Base-by-base conservation (phyloP, 2,113 vertebrate genomes). In the Oplegnathus fasciatus region DNA sequence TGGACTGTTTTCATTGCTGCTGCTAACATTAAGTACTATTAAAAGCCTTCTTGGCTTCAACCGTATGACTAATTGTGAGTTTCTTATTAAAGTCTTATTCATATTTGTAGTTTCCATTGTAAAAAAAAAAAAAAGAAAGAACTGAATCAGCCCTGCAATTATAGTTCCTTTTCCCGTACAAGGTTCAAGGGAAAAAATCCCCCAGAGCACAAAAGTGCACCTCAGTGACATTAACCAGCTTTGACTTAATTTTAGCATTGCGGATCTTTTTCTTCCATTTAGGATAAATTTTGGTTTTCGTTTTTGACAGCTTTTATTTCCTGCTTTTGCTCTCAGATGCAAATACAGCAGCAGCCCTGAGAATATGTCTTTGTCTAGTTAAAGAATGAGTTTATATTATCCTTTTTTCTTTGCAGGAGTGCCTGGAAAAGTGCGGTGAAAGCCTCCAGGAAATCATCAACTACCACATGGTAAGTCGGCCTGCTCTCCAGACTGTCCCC, bases 401-500 rank as follows among this genome's bases (percentile, higher is more conserved):
- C 10, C 61, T 89, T 17, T 91, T 87, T 86, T 91, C 30, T 78
- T 89, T 87, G 66, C 90, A 99, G 98, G 98, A 98, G 89, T 99
- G 97, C 84, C 94, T 99, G 88, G 97, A 99, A 89, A 97, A 99
- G 86, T 99, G 98, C 8, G 96, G 98, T 20, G 97, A 98, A 91
- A 98, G 97, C 85, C 96, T 99, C 50, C 98, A 99, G 93, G 98
- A 99, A 91, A 98, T 98, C 95, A 97, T 98, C 86, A 99, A 98
- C 96, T 98, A 98, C 85, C 98, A 99, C 95, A 99, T 98, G 97
- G 98, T 99, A 89, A 94, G 96, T 85, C 44, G 7, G 11, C 28
- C 48, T 54, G 28, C 37, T 28, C 64, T 24, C 57, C 74, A 83
- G 10, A 55, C 62, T 61, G 68, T 62, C 75, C 74, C 52, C 72